Evolutionary conservation across 2,797 vertebrate genomes (phyloP), one percentile per base, ranked within the genome.

Genomic region (Malacoctenus gilli): DNA sequence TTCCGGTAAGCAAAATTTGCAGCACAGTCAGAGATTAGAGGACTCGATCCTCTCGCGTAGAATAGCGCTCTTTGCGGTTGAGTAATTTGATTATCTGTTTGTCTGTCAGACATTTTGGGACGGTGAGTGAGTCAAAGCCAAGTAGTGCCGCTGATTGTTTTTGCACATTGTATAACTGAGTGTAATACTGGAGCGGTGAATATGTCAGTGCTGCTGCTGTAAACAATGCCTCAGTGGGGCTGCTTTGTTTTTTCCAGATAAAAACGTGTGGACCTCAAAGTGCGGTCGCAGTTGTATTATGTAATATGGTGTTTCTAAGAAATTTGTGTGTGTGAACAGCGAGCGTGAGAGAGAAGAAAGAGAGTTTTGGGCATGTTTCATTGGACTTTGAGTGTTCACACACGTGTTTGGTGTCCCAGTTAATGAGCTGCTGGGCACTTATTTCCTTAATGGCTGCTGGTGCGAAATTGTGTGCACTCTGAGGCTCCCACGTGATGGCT

Each of bases 401-500:
- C 22, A 49, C 13, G 22, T 62, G 50, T 32, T 50, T 37, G 19
- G 7, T 60, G 39, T 68, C 75, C 54, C 12, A 57, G 51, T 68
- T 61, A 80, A 72, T 75, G 67, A 78, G 49, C 65, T 50, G 28
- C 13, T 51, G 53, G 66, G 53, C 23, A 4, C 49, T 72, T 68
- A 68, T 80, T 80, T 76, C 70, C 58, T 74, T 77, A 76, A 80
- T 75, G 63, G 60, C 46, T 66, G 60, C 47, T 59, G 62, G 49
- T 71, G 46, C 39, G 25, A 51, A 55, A 48, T 47, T 48, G 38
- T 36, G 52, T 65, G 72, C 36, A 38, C 58, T 79, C 43, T 61
- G 37, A 43, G 37, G 61, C 58, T 14, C 57, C 58, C 18, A 43
- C 5, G 30, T 52, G 67, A 63, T 51, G 51, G 50, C 22, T 31